phyloP scores from a whole-genome alignment of 2,797 vertebrate genomes.

The Oceanodroma leucorhoa region DNA sequence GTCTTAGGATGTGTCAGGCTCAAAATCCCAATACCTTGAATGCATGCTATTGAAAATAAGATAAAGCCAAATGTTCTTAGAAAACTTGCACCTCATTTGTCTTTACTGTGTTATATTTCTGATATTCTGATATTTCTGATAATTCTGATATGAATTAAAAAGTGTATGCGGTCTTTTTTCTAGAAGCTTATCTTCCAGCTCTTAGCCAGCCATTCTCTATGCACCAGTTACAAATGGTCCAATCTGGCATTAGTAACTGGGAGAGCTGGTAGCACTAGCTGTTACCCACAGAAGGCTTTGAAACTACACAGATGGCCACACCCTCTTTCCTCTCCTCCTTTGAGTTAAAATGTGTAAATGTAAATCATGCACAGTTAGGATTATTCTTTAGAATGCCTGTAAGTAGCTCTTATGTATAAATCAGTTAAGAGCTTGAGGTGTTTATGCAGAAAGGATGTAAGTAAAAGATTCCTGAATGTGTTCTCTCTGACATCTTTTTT shows the following conservation, averaged over 20 bases:
- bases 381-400: constrained; percentile 35
- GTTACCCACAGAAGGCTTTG: neutral
- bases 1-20: neutral
- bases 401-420: constrained; percentile 26
- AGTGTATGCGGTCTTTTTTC: neutral
- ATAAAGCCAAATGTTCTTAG: neutral
- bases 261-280: constrained; percentile 4
- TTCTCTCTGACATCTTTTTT: neutral
- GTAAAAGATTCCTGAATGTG: neutral
- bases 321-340: constrained; percentile 22
- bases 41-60: neutral
- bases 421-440: constrained; percentile 9
- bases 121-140: neutral
- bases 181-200: neutral
- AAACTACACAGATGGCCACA: constrained; percentile 16
- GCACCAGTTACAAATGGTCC: constrained; percentile 6
- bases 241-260: constrained; percentile 25
- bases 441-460: constrained; percentile 10
- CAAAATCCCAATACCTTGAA: neutral
- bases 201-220: neutral
- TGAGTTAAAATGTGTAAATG: constrained; percentile 33
- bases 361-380: constrained; percentile 12
- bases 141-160: neutral
- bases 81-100: neutral
- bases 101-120: neutral